Conservation (phyloP, 2,797 vertebrate species). For the Pygocentrus nattereri region DNA sequence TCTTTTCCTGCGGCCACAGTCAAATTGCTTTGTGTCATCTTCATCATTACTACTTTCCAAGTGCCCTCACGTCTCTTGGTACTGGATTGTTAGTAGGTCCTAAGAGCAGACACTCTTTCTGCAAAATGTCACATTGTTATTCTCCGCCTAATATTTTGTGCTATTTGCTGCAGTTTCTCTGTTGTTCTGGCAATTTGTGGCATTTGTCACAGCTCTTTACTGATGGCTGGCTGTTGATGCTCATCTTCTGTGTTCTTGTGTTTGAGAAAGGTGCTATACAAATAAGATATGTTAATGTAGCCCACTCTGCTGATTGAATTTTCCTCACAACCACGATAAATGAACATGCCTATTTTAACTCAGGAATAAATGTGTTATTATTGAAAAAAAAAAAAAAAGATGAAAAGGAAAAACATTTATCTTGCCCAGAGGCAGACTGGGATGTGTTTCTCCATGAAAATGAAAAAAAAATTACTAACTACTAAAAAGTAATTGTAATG, state of each 20-base stretch:
- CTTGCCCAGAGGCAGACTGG: too few relatives aligned
- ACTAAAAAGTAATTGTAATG: not conserved
- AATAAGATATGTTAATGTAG: not conserved
- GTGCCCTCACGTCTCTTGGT: not conserved
- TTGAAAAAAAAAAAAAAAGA: not conserved
- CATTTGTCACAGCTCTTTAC: not conserved
- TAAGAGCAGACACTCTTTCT: not conserved
- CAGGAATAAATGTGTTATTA: constrained; percentile 1
- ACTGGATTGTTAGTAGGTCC: not conserved
- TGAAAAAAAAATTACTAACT: not conserved
- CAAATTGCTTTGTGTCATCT: not conserved
- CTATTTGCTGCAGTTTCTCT: too few relatives aligned
- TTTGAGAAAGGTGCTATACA: not conserved
- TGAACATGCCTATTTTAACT: not conserved
- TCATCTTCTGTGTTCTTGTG: not conserved
- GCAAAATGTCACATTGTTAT: not conserved
- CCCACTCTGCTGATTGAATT: not conserved
- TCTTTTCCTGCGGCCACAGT: too few relatives aligned
- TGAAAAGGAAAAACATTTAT: too few relatives aligned
- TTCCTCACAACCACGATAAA: not conserved
- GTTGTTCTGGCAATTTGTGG: not conserved
- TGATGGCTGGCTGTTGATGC: not conserved
- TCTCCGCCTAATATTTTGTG: not conserved
- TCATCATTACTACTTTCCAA: not conserved
- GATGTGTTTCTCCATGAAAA: not conserved